These are phyloP conservation scores for Eolophus roseicapilla DNA, from an alignment of 2,113 vertebrate species.

Conservation along the genomic window DNA sequence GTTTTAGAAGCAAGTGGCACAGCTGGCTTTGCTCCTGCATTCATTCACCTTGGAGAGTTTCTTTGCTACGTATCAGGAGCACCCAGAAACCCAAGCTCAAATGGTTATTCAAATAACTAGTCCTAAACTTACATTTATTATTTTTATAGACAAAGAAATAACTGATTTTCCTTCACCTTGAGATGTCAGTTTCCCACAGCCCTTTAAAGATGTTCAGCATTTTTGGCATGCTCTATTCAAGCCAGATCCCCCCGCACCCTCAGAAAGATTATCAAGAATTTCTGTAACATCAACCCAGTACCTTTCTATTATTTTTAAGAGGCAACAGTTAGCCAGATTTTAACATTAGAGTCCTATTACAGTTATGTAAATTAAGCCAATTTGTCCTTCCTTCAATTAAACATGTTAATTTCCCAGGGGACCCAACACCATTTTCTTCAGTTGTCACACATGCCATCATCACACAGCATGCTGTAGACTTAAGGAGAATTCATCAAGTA, in stretches of 20 bases:
- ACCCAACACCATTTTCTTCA: conserved; percentile 41
- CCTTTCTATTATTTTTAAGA: conserved; percentile 6
- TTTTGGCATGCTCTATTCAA: neutral
- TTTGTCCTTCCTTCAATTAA: conserved; percentile 45
- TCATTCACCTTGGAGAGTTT: neutral
- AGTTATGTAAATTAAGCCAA: conserved; percentile 46
- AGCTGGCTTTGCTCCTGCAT: neutral
- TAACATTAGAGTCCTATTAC: neutral
- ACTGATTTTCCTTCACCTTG: neutral
- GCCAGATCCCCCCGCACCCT: neutral
- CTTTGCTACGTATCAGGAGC: neutral
- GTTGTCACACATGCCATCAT: neutral
- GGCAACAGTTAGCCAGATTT: neutral
- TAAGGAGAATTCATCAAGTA: neutral
- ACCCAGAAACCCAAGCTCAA: neutral
- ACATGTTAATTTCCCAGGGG: conserved; percentile 47
- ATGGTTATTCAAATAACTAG: neutral
- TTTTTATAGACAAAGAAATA: neutral
- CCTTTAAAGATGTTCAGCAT: neutral
- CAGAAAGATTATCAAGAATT: neutral
- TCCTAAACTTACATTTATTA: neutral
- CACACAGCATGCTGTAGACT: neutral
- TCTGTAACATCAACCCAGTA: neutral
- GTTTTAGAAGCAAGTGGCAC: neutral
- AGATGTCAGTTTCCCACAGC: neutral